These are phyloP conservation scores for Aporophyla nigra DNA, from an alignment of 2,888 invertebrate genomes.

Conservation along the genomic window DNA sequence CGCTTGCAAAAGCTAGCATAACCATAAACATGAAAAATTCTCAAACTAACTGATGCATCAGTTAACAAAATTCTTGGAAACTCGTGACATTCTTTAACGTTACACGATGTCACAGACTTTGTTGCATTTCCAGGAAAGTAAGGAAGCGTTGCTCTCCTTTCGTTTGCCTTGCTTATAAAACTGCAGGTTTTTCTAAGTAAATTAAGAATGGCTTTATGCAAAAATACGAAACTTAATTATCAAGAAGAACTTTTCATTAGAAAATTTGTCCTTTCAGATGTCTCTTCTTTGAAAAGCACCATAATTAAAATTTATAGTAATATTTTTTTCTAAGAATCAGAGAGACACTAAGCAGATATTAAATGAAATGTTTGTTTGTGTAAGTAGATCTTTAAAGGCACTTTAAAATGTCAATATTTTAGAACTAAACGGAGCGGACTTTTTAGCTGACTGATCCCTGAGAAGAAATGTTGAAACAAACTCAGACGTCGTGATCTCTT, in stretches of 20 bases:
- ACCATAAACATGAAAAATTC: not conserved
- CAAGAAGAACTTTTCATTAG: constrained; percentile 8
- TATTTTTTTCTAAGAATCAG: not conserved
- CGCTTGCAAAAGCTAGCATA: no score
- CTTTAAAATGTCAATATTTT: no score
- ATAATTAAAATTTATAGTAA: not conserved
- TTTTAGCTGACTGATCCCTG: no score
- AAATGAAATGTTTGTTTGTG: no score
- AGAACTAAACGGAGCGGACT: no score
- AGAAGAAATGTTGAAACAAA: no score
- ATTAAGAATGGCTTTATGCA: not conserved
- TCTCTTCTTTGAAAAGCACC: not conserved
- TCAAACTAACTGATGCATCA: not conserved
- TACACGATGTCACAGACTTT: not conserved
- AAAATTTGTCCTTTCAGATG: not conserved
- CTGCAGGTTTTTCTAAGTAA: constrained; percentile 2
- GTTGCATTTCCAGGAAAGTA: constrained; percentile 14
- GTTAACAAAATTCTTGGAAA: not conserved
- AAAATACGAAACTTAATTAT: not conserved
- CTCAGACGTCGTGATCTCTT: no score
- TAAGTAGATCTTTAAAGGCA: no score
- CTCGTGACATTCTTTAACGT: not conserved
- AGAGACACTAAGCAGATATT: no score
- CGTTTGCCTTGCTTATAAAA: constrained; percentile 8
- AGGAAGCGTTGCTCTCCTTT: constrained; percentile 4